Evolutionary conservation across 37 sponge, comb jelly and placozoan genomes (phyloP).

Genomic region (Cliona cf. orientalis): DNA sequence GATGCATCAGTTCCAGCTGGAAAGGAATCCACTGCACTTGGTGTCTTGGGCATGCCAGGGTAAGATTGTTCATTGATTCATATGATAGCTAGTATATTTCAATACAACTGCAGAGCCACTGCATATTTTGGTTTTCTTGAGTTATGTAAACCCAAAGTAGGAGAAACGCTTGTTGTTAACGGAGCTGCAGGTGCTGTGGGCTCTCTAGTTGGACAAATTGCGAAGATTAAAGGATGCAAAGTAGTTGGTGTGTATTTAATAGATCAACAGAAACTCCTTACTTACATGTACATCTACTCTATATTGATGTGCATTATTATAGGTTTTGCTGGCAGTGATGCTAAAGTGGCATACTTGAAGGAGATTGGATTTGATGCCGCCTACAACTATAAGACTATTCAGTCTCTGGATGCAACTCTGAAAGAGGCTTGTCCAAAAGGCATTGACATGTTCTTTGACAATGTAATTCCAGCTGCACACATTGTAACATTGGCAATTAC

Average conservation of each 20-base stretch:
- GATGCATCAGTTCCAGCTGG: not conserved
- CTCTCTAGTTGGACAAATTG: constrained; percentile 83
- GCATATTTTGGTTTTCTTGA: constrained; percentile 88
- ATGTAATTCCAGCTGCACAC: constrained; percentile 43
- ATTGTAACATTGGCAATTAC: not conserved
- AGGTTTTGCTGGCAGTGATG: constrained; percentile 83
- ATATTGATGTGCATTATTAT: not conserved
- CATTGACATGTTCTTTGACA: constrained; percentile 83
- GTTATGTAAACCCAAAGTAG: constrained; percentile 72
- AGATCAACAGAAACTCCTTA: too few relatives aligned
- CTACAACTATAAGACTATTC: constrained; percentile 81
- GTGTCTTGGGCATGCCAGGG: constrained; percentile 92
- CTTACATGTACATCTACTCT: too few relatives aligned
- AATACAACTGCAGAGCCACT: constrained; percentile 64
- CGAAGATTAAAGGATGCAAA: constrained; percentile 86
- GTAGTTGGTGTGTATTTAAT: too few relatives aligned
- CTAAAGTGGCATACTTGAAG: constrained; percentile 60
- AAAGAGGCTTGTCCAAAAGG: constrained; percentile 82
- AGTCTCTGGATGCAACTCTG: constrained; percentile 41
- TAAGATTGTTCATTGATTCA: constrained; percentile 14
- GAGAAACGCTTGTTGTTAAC: constrained; percentile 86
- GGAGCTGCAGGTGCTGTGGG: constrained; percentile 95
- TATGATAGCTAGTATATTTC: too few relatives aligned
- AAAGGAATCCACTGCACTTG: constrained; percentile 66
- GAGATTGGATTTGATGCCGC: constrained; percentile 86